Evolutionary conservation across 2,797 vertebrate species (phyloP).

Genomic region (Phataginus tetradactyla): DNA sequence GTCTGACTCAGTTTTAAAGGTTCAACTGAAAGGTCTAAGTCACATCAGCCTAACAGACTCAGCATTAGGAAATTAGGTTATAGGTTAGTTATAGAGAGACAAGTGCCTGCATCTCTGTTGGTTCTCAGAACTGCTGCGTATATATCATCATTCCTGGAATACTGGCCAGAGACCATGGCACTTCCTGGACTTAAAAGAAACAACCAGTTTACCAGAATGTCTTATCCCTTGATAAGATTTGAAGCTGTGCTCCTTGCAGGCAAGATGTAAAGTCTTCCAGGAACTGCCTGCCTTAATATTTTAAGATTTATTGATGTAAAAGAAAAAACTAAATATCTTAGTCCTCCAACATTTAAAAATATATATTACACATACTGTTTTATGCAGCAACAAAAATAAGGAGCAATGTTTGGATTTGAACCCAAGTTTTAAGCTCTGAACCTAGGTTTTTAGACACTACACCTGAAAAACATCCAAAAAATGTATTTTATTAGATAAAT

Average conservation of each 20-base stretch:
- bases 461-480: neutral
- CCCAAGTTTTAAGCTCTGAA: neutral
- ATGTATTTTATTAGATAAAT: neutral
- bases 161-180: conserved; percentile 46
- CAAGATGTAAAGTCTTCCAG: conserved; percentile 67
- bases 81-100: conserved; percentile 46
- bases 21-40: conserved; percentile 25
- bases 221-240: conserved; percentile 54
- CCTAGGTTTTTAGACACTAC: neutral
- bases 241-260: neutral
- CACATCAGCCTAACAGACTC: conserved; percentile 53
- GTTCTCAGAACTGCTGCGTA: conserved; percentile 65
- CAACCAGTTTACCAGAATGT: conserved; percentile 69
- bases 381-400: neutral
- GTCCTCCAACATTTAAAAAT: conserved; percentile 5
- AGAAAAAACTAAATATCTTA: conserved; percentile 21
- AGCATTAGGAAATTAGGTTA: conserved; percentile 68
- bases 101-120: conserved; percentile 51
- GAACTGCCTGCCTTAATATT: conserved; percentile 23
- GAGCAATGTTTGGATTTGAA: neutral
- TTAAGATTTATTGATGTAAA: conserved; percentile 46
- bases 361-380: neutral
- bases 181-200: conserved; percentile 64
- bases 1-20: conserved; percentile 43
- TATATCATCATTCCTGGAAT: conserved; percentile 79